Evolutionary conservation across 2,888 invertebrate species (phyloP).

Genomic region (Hirudinaria manillensis): DNA sequence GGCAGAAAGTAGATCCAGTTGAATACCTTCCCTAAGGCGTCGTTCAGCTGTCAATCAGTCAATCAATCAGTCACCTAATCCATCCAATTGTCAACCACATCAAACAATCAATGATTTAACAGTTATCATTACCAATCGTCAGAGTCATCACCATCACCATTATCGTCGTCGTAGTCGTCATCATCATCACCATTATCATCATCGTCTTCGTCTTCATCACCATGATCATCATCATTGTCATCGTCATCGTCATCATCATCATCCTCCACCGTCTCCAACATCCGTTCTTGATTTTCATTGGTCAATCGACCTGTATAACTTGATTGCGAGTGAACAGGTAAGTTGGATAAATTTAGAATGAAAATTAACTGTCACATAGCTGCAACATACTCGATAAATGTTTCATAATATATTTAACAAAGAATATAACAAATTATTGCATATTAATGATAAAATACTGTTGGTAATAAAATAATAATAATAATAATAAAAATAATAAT

Average conservation of each 20-base stretch:
- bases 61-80: conserved; percentile 5
- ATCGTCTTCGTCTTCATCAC: not conserved
- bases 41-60: conserved; percentile 74
- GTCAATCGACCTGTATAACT: no score
- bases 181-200: not conserved
- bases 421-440: no score
- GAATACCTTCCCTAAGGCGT: conserved; percentile 93
- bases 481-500: no score
- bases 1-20: conserved; percentile 99
- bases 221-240: not conserved
- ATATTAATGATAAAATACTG: no score
- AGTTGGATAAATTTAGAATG: no score
- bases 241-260: not conserved
- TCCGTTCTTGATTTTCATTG: no score
- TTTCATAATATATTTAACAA: no score
- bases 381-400: no score
- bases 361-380: not conserved
- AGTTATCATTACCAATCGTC: not conserved
- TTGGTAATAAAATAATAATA: no score
- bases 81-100: not conserved
- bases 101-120: not conserved
- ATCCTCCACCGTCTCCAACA: not conserved
- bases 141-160: not conserved
- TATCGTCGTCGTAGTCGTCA: not conserved
- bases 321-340: no score